Base-by-base conservation (phyloP, 2,797 vertebrate species). In the Aselliscus stoliczkanus region DNA sequence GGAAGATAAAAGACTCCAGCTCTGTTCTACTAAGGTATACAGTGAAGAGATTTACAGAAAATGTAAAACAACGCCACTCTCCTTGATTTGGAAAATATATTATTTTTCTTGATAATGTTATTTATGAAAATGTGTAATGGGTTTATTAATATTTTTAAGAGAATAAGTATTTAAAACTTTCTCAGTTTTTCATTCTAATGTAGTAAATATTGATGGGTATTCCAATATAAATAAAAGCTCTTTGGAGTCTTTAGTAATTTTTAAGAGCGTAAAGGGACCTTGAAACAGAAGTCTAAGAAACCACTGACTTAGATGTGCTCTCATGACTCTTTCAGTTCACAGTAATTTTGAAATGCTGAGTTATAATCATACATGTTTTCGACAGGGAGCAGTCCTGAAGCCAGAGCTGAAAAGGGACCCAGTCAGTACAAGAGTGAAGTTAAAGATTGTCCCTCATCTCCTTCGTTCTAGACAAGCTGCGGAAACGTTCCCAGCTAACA, bases 381-480 rank as follows among this genome's bases (percentile, higher is more conserved):
- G 54, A 20, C 90, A 99, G 99, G 99, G 99, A 34, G 98, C 98
- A 84, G 98, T 99, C 89, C 87, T 99, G 96, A 99, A 99, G 97
- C 99, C 99, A 82, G 99, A 99, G 97, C 98, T 99, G 96, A 99
- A 99, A 97, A 99, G 99, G 37, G 99, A 99, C 95, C 99, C 99
- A 1, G 99, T 99, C 34, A 99, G 99, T 97, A 99, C 99, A 0
- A 98, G 99, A 96, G 99, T 99, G 96, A 99, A 99, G 97, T 98
- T 99, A 97, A 99, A 99, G 98, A 99, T 99, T 96, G 99, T 99
- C 62, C 99, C 99, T 60, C 99, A 99, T 97, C 99, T 99, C 64
- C 97, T 99, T 27, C 99, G 99, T 18, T 99, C 99, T 31, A 99
- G 99, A 50, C 99, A 99, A 79, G 99, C 99, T 60, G 99, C 99